phyloP scores from a whole-genome alignment of 2,113 vertebrate species.

The Danio rerio region GRCz12tu NC_133185.1:381001-381500 shows the following conservation, averaged over 20 bases:
- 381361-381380: slow-evolving; percentile 84
- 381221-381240: slow-evolving; percentile 9
- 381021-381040: slow-evolving; percentile 62
- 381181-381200: background rate
- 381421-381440: slow-evolving; percentile 82
- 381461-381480: slow-evolving; percentile 79
- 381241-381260: background rate
- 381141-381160: too few relatives aligned
- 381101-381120: background rate
- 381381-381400: slow-evolving; percentile 85
- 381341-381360: slow-evolving; percentile 85
- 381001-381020: slow-evolving; percentile 28
- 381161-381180: background rate
- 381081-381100: background rate
- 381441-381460: slow-evolving; percentile 91
- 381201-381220: background rate
- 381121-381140: background rate
- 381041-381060: background rate
- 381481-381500: slow-evolving; percentile 76
- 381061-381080: background rate
- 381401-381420: slow-evolving; percentile 79
- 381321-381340: slow-evolving; percentile 74
- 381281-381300: background rate
- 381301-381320: too few relatives aligned
- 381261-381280: background rate